Evolutionary conservation across 2,888 invertebrate genomes (phyloP).

Genomic region (Calameuta pallipes): DNA sequence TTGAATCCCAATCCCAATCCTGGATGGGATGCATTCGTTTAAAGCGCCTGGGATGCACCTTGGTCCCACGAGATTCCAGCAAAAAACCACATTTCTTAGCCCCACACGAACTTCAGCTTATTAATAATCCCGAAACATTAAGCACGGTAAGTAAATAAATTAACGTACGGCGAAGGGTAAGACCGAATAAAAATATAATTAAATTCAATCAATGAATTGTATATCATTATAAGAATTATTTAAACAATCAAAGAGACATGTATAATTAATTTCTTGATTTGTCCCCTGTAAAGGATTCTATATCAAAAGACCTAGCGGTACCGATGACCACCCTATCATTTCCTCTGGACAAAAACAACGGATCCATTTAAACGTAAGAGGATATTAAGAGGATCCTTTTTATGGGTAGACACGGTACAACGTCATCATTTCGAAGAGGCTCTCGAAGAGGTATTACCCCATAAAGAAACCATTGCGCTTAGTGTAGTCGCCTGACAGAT

Average conservation of each 20-base stretch:
- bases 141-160: neutral
- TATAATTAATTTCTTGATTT: neutral
- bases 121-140: neutral
- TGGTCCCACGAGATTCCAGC: neutral
- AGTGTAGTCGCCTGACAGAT: neutral
- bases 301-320: neutral
- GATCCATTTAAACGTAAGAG: constrained; percentile 5
- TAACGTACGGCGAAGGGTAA: neutral
- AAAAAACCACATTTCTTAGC: neutral
- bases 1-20: constrained; percentile 50
- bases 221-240: neutral
- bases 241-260: neutral
- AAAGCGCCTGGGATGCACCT: neutral
- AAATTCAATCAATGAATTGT: neutral
- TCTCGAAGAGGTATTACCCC: neutral
- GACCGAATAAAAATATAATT: neutral
- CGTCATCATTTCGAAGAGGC: constrained; percentile 6
- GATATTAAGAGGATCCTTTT: neutral
- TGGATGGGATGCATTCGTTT: constrained; percentile 26
- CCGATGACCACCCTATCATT: neutral
- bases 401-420: constrained; percentile 4
- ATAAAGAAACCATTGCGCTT: neutral
- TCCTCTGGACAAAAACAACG: neutral
- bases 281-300: neutral
- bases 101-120: neutral